Evolutionary conservation across 1,140 invertebrate species (phyloP).

Genomic region (Colletes gigas): DNA sequence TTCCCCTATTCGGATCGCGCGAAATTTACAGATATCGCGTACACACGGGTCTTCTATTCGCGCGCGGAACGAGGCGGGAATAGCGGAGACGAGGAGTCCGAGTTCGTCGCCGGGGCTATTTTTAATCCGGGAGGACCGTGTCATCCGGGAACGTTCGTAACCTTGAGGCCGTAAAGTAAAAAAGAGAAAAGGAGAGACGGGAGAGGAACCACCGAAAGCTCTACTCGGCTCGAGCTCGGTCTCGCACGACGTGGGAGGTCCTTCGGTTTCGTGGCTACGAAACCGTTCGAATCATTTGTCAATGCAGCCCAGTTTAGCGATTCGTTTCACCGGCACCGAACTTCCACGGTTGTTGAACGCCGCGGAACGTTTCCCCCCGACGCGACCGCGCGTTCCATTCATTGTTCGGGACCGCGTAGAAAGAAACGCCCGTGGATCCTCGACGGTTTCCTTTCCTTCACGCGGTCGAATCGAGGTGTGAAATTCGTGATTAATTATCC

Average conservation of each 20-base stretch:
- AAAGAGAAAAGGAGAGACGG: conserved; percentile 32
- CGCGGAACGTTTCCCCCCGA: conserved; percentile 8
- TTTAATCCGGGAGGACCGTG: conserved; percentile 42
- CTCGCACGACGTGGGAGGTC: conserved; percentile 74
- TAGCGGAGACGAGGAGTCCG: not conserved
- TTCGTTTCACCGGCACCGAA: conserved; percentile 72
- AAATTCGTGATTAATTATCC: conserved; percentile 75
- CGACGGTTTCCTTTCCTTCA: conserved; percentile 27
- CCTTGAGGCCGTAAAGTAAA: conserved; percentile 44
- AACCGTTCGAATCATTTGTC: conserved; percentile 77
- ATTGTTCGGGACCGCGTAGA: conserved; percentile 3
- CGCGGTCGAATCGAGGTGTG: conserved; percentile 63
- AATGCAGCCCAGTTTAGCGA: conserved; percentile 76
- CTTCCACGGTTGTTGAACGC: conserved; percentile 41
- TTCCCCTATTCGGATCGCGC: not conserved
- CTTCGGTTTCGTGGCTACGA: conserved; percentile 52
- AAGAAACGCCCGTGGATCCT: conserved; percentile 11
- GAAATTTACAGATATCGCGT: not conserved
- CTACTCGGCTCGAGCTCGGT: not conserved
- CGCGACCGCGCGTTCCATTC: conserved; percentile 42
- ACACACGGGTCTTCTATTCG: not conserved
- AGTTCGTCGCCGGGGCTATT: conserved; percentile 28
- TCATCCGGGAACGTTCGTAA: conserved; percentile 43
- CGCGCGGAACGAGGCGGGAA: not conserved
- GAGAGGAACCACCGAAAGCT: conserved; percentile 26